Percentiles rank a stretch among this genome's conserved stretches.
Evolutionary conservation across 2,888 invertebrate genomes (phyloP).

Genomic region (Nomada flava): DNA sequence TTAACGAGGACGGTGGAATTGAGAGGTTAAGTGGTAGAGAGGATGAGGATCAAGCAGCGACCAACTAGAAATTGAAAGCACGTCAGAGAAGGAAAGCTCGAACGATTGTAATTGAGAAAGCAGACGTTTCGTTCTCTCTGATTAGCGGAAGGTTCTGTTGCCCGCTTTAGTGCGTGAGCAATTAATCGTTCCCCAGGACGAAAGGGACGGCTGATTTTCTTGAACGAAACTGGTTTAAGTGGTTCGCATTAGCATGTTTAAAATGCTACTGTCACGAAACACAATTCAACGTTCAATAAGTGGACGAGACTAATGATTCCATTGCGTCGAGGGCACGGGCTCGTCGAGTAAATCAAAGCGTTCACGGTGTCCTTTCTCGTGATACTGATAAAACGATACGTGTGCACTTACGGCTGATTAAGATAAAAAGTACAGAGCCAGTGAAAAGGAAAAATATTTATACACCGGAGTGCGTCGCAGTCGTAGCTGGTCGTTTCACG

Average conservation of each 20-base stretch:
- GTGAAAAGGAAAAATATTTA: conserved; percentile 37
- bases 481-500: neutral
- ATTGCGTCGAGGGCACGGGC: conserved; percentile 23
- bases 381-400: conserved; percentile 57
- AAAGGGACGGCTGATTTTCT: conserved; percentile 26
- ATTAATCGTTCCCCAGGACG: conserved; percentile 38
- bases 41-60: conserved; percentile 3
- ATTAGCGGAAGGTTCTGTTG: conserved; percentile 2
- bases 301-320: conserved; percentile 45
- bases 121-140: conserved; percentile 15
- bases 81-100: conserved; percentile 17
- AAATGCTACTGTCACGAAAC: conserved; percentile 44
- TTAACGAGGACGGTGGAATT: conserved; percentile 13
- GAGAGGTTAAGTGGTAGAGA: conserved; percentile 37
- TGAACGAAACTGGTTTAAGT: conserved; percentile 47
- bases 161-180: conserved; percentile 7
- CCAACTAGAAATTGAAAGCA: conserved; percentile 37
- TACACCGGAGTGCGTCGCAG: neutral
- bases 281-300: conserved; percentile 39
- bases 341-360: conserved; percentile 39
- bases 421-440: conserved; percentile 47
- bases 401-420: conserved; percentile 44
- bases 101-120: conserved; percentile 17
- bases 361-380: conserved; percentile 44
- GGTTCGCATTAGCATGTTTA: conserved; percentile 47